Percentiles rank a stretch among this genome's conserved stretches.
Conservation (phyloP, 2,113 vertebrate species). For the Corythoichthys intestinalis region DNA sequence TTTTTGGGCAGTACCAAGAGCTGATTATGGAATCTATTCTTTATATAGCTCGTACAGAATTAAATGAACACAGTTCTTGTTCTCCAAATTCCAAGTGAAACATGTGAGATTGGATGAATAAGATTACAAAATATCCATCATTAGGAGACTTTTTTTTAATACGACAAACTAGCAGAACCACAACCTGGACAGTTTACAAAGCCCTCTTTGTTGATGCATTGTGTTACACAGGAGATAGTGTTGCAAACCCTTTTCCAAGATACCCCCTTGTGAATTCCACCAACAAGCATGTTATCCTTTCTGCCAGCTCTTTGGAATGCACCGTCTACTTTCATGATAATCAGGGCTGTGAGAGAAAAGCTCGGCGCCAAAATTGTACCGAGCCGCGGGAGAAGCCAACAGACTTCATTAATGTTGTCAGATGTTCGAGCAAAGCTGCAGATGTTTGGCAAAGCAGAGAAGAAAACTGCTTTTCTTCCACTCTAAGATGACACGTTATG, state of each 20-base stretch:
- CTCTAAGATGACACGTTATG: not conserved
- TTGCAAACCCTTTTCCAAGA: slow-evolving; percentile 34
- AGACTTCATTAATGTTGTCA: slow-evolving; percentile 16
- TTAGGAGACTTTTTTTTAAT: no score
- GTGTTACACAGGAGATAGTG: slow-evolving; percentile 27
- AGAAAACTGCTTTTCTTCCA: not conserved
- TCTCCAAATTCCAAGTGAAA: not conserved
- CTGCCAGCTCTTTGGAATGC: slow-evolving; percentile 19
- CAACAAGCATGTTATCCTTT: slow-evolving; percentile 16
- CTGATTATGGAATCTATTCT: not conserved
- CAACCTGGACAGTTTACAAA: not conserved
- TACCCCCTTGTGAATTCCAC: slow-evolving; percentile 28
- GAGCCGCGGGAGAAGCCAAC: slow-evolving; percentile 14
- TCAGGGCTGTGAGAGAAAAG: slow-evolving; percentile 23
- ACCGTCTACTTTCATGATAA: slow-evolving; percentile 32
- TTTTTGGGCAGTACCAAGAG: not conserved
- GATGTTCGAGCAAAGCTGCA: slow-evolving; percentile 11
- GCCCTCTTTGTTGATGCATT: slow-evolving; percentile 19
- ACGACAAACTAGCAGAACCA: not conserved
- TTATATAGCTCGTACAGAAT: not conserved
- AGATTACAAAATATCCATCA: not conserved
- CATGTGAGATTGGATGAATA: not conserved
- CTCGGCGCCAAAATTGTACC: slow-evolving; percentile 3
- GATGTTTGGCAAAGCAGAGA: not conserved
- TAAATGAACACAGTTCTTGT: not conserved